A percentile compares a stretch with the other conserved stretches of the same genome.
These are phyloP conservation scores for Hesperia comma DNA, from an alignment of 2,888 invertebrate genomes.

Conservation along the genomic window DNA sequence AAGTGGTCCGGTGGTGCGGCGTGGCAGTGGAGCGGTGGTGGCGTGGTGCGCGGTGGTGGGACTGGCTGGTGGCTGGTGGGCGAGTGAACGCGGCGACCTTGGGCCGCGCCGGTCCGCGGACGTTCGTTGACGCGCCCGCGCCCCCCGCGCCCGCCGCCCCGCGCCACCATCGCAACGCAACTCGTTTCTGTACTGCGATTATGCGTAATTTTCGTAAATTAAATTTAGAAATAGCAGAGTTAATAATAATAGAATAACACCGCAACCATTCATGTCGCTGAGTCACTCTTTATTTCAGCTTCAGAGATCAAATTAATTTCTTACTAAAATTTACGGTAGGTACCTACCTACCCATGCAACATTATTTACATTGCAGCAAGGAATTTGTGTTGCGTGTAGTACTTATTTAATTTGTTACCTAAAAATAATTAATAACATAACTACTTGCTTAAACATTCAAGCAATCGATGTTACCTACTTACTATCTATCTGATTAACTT, in stretches of 20 bases:
- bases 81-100: conserved; percentile 70
- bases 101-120: conserved; percentile 78
- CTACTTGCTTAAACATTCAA: too few relatives aligned
- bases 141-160: conserved; percentile 49
- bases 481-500: not conserved
- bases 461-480: too few relatives aligned
- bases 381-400: not conserved
- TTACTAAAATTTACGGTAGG: not conserved
- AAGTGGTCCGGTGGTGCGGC: conserved; percentile 41
- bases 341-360: not conserved
- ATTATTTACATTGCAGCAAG: not conserved
- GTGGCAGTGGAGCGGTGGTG: conserved; percentile 43
- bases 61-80: conserved; percentile 41
- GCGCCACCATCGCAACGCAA: conserved; percentile 51
- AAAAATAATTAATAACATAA: too few relatives aligned
- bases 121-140: conserved; percentile 78
- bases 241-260: conserved; percentile 42
- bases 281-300: conserved; percentile 35
- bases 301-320: conserved; percentile 26
- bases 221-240: conserved; percentile 52
- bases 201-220: conserved; percentile 60
- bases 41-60: conserved; percentile 48
- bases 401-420: conserved; percentile 9
- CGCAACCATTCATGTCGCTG: conserved; percentile 32
- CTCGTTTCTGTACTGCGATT: conserved; percentile 70